Evolutionary conservation across 2,888 invertebrate genomes (phyloP), one percentile per base, ranked within the genome.

Genomic region (Andrena dorsata): DNA sequence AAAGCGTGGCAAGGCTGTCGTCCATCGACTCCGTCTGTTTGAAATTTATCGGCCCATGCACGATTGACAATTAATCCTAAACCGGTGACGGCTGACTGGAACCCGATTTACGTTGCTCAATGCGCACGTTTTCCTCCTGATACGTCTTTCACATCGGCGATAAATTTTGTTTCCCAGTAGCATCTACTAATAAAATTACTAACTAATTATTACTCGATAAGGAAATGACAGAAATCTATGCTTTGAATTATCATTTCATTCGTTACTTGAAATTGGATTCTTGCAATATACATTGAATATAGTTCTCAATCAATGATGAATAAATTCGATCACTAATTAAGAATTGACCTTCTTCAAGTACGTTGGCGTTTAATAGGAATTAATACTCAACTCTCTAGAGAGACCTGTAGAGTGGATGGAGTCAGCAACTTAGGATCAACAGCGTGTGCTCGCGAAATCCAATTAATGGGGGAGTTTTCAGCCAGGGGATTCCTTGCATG

Each of bases 11-110:
- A 28, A 72, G 26, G 23, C 23, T 49, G 23, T 16, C 23, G 35
- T 75, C 32, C 64, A 30, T 35, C 30, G 63, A 26, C 49, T 66
- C 61, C 0, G 23, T 23, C 70, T 26, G 53, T 30, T 35, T 47
- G 49, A 71, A 71, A 83, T 76, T 74, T 47, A 78, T 68, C 47
- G 32, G 51, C 4, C 60, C 66, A 69, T 61, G 80, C 83, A 75
- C 76, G 72, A 58, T 76, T 20, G 66, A 69, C 71, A 70, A 82
- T 80, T 83, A 83, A 84, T 85, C 60, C 70, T n/a, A 47, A 70
- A 80, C 49, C 60, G 76, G 75, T 75, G 80, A 80, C 71, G 58
- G 49, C 30, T 16, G 53, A 78, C 64, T 79, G 4, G 49, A 30
- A 35, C 58, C 32, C 49, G 26, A 68, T 69, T 51, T 73, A 58